phyloP scores from a whole-genome alignment of 1,140 invertebrate genomes.

The Meloidogyne hapla region DNA sequence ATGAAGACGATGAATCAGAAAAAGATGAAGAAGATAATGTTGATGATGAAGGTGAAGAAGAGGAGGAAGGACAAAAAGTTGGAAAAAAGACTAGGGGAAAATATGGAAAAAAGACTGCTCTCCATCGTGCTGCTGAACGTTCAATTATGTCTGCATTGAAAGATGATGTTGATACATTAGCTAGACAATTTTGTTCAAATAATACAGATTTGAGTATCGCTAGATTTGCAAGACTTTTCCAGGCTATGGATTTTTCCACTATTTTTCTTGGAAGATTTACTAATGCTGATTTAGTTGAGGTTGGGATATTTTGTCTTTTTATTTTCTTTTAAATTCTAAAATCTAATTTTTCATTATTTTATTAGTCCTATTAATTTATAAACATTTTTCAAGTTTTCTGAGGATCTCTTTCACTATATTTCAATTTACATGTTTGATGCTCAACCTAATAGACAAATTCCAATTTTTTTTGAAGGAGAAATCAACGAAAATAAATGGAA shows the following conservation, averaged over 20 bases:
- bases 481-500: not conserved
- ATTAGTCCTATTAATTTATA: no score
- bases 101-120: not conserved
- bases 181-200: slow-evolving; percentile 22
- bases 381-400: slow-evolving; percentile 38
- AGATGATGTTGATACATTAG: slow-evolving; percentile 28
- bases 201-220: slow-evolving; percentile 1
- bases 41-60: not conserved
- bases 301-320: not conserved
- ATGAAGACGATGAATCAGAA: not conserved
- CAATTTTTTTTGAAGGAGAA: slow-evolving; percentile 10
- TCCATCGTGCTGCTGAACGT: not conserved
- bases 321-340: no score
- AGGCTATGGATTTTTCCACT: slow-evolving; percentile 37
- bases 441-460: not conserved
- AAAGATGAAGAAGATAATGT: not conserved
- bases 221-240: slow-evolving; percentile 28
- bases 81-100: not conserved
- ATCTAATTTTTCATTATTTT: slow-evolving; percentile 8
- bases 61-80: not conserved
- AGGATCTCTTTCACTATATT: slow-evolving; percentile 26
- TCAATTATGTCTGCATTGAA: slow-evolving; percentile 25
- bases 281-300: slow-evolving; percentile 34
- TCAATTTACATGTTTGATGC: slow-evolving; percentile 34
- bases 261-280: slow-evolving; percentile 45